Evolutionary conservation across 2,113 vertebrate species (phyloP).

Genomic region (Aspiorhynchus laticeps): DNA sequence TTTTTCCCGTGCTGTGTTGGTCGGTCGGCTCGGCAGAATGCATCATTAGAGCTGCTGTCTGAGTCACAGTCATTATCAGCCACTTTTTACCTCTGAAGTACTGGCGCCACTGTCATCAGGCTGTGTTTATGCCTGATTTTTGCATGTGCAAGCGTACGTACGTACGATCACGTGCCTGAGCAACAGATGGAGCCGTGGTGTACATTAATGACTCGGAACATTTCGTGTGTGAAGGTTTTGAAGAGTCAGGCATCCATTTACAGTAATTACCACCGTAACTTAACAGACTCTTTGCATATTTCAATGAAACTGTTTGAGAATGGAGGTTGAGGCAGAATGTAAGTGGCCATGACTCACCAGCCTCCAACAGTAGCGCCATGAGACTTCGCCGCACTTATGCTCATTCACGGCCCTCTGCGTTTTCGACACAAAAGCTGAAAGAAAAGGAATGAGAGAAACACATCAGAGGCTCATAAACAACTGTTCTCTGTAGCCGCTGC

Average conservation of each 20-base stretch:
- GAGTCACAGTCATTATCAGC: constrained; percentile 59
- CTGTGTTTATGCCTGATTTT: constrained; percentile 46
- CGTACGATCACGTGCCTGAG: not conserved
- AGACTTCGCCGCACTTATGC: constrained; percentile 20
- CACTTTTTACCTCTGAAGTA: constrained; percentile 57
- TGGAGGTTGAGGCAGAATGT: constrained; percentile 11
- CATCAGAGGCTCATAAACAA: not conserved
- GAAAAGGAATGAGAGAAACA: constrained; percentile 24
- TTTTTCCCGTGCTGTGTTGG: constrained; percentile 44
- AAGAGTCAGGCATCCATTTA: constrained; percentile 34
- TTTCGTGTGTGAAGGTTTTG: constrained; percentile 59
- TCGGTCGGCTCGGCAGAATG: constrained; percentile 49
- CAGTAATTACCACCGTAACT: constrained; percentile 24
- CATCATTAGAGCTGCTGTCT: constrained; percentile 60
- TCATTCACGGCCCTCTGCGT: constrained; percentile 29
- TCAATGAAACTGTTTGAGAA: constrained; percentile 34
- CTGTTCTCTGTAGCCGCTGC: constrained; percentile 6
- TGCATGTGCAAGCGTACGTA: constrained; percentile 1
- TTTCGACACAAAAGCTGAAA: constrained; percentile 23
- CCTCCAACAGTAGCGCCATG: constrained; percentile 7
- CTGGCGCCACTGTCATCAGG: constrained; percentile 56
- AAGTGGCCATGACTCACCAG: constrained; percentile 46
- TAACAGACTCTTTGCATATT: constrained; percentile 46
- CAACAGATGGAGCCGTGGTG: constrained; percentile 17
- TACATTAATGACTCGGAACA: constrained; percentile 65